Percentiles rank a stretch among this genome's conserved stretches.
These are phyloP conservation scores for Myrmophylax atrothorax DNA, from an alignment of 2,113 vertebrate species.

Conservation along the genomic window DNA sequence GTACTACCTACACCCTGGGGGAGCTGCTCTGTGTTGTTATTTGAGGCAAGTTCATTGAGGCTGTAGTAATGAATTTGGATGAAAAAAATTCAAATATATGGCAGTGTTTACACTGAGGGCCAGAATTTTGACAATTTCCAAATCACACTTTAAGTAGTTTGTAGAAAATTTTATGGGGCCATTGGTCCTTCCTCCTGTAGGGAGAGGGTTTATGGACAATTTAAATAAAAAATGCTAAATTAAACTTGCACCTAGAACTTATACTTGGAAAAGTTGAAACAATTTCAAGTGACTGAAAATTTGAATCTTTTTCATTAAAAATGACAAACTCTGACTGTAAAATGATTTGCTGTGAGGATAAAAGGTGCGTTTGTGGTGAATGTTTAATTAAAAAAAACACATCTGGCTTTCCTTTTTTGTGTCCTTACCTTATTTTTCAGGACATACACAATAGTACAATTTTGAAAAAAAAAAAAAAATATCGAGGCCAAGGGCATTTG, in stretches of 20 bases:
- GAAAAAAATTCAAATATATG: background rate
- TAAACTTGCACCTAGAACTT: background rate
- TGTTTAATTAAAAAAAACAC: background rate
- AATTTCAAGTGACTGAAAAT: background rate
- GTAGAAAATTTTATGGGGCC: background rate
- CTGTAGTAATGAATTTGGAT: background rate
- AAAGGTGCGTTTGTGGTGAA: background rate
- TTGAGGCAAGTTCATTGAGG: background rate
- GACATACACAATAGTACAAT: background rate
- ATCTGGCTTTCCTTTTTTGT: background rate
- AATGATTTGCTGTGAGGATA: rapidly evolving
- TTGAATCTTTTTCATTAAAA: background rate
- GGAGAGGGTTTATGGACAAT: background rate
- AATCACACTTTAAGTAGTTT: background rate
- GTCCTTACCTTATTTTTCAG: background rate
- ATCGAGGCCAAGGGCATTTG: background rate
- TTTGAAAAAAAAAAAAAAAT: background rate
- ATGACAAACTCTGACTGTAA: background rate
- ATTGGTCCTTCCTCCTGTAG: background rate
- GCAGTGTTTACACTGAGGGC: background rate
- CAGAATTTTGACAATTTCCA: background rate
- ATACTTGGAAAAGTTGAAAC: background rate
- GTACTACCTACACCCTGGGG: background rate
- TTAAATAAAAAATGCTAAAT: background rate
- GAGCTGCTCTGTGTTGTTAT: background rate